Evolutionary conservation across 2,113 vertebrate genomes (phyloP).

Genomic region (Salvelinus fontinalis): DNA sequence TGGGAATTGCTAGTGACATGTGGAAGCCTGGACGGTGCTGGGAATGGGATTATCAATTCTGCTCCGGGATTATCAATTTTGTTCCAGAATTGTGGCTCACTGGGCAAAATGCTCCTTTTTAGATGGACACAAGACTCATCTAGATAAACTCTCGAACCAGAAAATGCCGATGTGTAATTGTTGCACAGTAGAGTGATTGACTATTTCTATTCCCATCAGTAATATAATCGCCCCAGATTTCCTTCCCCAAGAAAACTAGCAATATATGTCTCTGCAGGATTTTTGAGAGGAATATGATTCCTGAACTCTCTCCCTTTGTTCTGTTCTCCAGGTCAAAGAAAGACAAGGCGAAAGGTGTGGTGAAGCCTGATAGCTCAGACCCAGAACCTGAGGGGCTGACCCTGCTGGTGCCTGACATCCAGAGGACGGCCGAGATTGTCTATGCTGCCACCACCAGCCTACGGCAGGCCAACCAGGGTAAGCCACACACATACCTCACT

Average conservation of each 20-base stretch:
- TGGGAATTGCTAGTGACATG: too few relatives aligned
- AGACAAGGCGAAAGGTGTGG: constrained; percentile 92
- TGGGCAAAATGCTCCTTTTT: too few relatives aligned
- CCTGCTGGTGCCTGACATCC: constrained; percentile 95
- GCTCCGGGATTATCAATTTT: not conserved
- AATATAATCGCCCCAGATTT: too few relatives aligned
- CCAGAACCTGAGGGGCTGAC: constrained; percentile 97
- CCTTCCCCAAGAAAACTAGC: too few relatives aligned
- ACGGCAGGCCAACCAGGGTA: constrained; percentile 93
- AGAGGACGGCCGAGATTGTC: constrained; percentile 96
- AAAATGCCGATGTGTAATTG: too few relatives aligned
- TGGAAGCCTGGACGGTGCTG: not conserved
- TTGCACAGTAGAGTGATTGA: too few relatives aligned
- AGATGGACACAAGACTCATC: too few relatives aligned
- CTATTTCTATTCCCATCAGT: too few relatives aligned
- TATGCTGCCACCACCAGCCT: constrained; percentile 90
- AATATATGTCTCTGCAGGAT: too few relatives aligned
- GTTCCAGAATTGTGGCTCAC: not conserved
- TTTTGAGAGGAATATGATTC: not conserved
- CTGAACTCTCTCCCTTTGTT: not conserved
- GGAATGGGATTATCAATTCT: not conserved
- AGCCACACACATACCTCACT: not conserved
- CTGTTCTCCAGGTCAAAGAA: constrained; percentile 87
- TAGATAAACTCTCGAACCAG: too few relatives aligned
- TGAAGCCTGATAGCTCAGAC: constrained; percentile 88